Evolutionary conservation across 2,797 vertebrate genomes (phyloP), one percentile per base, ranked within the genome.

Genomic region (Chrosomus eos): DNA sequence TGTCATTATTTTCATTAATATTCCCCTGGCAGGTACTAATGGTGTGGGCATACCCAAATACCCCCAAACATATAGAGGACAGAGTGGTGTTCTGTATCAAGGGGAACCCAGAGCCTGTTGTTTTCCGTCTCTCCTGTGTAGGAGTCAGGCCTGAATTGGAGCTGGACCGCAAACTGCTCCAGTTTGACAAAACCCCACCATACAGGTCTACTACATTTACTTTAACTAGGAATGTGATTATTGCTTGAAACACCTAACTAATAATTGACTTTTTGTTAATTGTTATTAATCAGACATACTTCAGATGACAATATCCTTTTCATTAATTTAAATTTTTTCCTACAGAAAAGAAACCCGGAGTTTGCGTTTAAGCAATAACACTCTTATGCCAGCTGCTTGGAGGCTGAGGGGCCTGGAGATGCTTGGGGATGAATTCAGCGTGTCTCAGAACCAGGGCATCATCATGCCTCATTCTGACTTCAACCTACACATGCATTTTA

Each of bases 21-120:
- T 72, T 87, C 11, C 1, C 60, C 23, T 23, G 1, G 33, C 82
- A 99, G 98, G 89, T 92, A 53, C 90, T 99, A 91, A 95, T 67
- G 0, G 21, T 98, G 23, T 98, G 96, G 96, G 97, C 97, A 0
- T 98, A 96, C 80, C 96, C 97, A 26, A 97, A 95, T 6, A 92
- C 93, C 28, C 72, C 87, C 0, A 96, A 95, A 4, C 75, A 94
- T n/a, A 75, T 96, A 33, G 94, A 97, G 78, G 96, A 97, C 91
- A 94, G 81, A 26, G 79, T 97, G 0, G 71, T 98, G 77, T 97
- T 97, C 87, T 92, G 91, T 21, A 89, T 97, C 77, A 96, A 94
- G 73, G 94, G 96, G n/a, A 99, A 97, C 90, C 96, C 96, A 0
- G 94, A 97, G 85, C 93, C 93, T 0, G 89, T 93, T 23, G 23